Percentiles rank a stretch among this genome's conserved stretches.
Evolutionary conservation across 2,113 vertebrate species (phyloP).

Genomic region (Cervus canadensis): DNA sequence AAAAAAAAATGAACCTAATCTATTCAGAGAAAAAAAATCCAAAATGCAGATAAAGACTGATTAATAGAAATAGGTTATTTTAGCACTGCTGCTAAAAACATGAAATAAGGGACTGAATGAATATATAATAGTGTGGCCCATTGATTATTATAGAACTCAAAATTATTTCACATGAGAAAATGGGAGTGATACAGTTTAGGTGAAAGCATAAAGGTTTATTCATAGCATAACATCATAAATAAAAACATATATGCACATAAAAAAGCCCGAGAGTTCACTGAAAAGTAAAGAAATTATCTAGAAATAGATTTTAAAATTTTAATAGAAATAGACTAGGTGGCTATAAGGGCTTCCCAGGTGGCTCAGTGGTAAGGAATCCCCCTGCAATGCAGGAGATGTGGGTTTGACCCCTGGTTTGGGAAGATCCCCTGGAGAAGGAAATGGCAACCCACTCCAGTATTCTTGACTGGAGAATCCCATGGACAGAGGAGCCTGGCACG

Average conservation of each 20-base stretch:
- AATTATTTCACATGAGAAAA: slow-evolving; percentile 4
- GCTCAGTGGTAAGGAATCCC: neutral
- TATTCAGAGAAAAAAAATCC: neutral
- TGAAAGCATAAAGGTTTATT: neutral
- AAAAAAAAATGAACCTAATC: neutral
- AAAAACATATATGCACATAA: neutral
- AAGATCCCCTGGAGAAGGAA: neutral
- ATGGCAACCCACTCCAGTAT: neutral
- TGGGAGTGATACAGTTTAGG: neutral
- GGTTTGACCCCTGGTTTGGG: neutral
- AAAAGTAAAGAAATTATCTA: neutral
- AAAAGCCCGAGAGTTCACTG: neutral
- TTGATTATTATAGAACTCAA: neutral
- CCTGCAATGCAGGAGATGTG: neutral
- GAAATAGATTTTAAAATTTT: neutral
- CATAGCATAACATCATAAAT: neutral
- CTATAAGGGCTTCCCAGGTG: neutral
- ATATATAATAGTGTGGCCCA: neutral
- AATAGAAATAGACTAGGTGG: neutral
- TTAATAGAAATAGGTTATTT: neutral
- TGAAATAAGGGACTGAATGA: neutral
- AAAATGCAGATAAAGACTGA: slow-evolving; percentile 1
- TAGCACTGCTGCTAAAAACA: neutral
- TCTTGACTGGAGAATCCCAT: neutral
- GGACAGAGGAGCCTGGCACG: neutral